Evolutionary conservation across 2,888 invertebrate species (phyloP).

Genomic region (Caenorhabditis macrosperma): DNA sequence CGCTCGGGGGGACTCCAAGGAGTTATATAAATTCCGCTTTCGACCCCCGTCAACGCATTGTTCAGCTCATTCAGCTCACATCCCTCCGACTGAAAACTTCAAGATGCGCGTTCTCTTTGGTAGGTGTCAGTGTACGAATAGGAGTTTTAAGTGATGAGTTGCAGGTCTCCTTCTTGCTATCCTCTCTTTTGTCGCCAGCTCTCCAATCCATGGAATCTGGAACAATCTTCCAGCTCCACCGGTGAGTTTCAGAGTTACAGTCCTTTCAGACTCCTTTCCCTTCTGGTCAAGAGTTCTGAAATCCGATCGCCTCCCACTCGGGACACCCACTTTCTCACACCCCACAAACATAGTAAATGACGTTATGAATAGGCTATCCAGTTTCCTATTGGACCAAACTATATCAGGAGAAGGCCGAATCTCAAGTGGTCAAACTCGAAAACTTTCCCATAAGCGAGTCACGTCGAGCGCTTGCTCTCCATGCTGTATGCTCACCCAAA

Average conservation of each 20-base stretch:
- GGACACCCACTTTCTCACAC: background rate
- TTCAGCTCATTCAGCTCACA: constrained; percentile 21
- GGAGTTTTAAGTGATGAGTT: background rate
- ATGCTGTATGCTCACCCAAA: constrained; percentile 1
- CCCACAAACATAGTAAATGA: background rate
- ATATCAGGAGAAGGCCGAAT: background rate
- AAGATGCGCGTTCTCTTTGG: constrained; percentile 48
- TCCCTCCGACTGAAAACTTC: background rate
- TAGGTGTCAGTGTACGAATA: background rate
- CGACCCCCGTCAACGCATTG: constrained; percentile 25
- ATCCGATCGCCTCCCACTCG: no score
- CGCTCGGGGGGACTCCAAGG: constrained; percentile 22
- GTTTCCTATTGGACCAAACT: background rate
- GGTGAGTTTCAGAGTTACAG: constrained; percentile 29
- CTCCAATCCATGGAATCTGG: constrained; percentile 67
- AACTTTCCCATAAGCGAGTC: background rate
- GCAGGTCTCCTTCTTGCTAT: constrained; percentile 44
- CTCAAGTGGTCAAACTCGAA: background rate
- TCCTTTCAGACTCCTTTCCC: background rate
- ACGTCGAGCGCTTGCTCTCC: background rate
- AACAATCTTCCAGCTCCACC: constrained; percentile 61
- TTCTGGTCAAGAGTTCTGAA: background rate
- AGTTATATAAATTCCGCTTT: constrained; percentile 36
- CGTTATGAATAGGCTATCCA: background rate
- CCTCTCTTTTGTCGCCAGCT: constrained; percentile 40